Base-by-base conservation (phyloP, 2,113 vertebrate species). In the Gallinago media region DNA sequence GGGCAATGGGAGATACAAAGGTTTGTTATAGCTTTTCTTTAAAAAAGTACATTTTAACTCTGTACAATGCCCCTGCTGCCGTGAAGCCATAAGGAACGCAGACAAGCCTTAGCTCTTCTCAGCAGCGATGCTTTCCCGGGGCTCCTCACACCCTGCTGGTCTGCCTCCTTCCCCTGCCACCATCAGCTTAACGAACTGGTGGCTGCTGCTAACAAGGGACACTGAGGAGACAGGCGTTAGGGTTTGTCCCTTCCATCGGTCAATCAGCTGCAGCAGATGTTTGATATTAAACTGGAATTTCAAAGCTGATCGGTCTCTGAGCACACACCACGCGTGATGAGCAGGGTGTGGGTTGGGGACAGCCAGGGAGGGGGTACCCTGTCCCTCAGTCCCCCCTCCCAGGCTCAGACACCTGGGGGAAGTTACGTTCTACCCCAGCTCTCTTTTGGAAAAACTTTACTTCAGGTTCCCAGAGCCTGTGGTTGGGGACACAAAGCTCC, bases 311-410 rank as follows among this genome's bases (percentile, higher is more conserved):
- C 20, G 61, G 40, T 31, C 10, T 6, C 72, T 66, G 71, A n/a
- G 56, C 2, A 26, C 59, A 21, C 44, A 31, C 44, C 31, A 23
- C 47, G 56, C 0, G 0, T 6, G 20, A 22, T 20, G 20, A 54
- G 12, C 46, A 15, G 11, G 8, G 8, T 42, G 42, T 17, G 42
- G 47, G 15, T 67, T 32, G 78, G 61, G 50, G 44, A 72, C 71
- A 63, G 20, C 13, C 70, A 47, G 70, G 0, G 0, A n/a, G 78
- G 62, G 11, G 62, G 44, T 23, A 55, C 6, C 6, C 1, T 6
- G 4, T 31, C 5, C 29, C 6, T 4, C 5, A 27, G 56, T 19
- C 50, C 34, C 18, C 11, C 0, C 0, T 21, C 7, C 12, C 32
- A 42, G 68, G 32, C 17, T 8, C 34, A 75, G 8, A 31, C 26